Evolutionary conservation across 2,113 vertebrate genomes (phyloP), one percentile per base, ranked within the genome.

Genomic region (Aythya baeri): DNA sequence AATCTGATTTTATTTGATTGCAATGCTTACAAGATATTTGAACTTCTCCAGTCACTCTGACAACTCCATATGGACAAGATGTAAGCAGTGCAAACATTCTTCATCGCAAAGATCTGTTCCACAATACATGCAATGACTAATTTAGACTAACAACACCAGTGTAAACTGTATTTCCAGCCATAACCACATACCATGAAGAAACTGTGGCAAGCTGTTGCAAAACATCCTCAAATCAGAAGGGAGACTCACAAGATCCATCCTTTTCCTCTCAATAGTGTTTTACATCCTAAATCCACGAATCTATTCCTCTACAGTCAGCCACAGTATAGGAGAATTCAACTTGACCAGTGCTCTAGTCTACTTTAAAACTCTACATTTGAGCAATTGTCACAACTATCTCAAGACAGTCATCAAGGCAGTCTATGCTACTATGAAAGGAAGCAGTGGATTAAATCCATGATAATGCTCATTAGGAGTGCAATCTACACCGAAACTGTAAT

Each of bases 311-410:
- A 1, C 66, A 65, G 5, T n/a, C 66, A 94, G 57, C 7, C 36
- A 68, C 5, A 4, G 74, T 21, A 6, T 21, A 63, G 83, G 75
- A 62, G 17, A 67, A 55, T 59, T 23, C 41, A 83, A 25, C 31
- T 13, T 58, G 32, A 73, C 20, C 34, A 13, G 5, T 15, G 11
- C 22, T 80, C 49, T 7, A 36, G 4, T 36, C 43, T 44, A 38
- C 11, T 80, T 57, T 16, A 38, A 62, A 74, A 59, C 17, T 62
- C 27, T 21, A 3, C 32, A 23, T 83, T 75, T 81, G 58, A 55
- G n/a, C 7, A 52, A 44, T 0, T 46, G 3, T 18, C 5, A 0
- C 5, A 29, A 46, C 18, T 23, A 55, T 32, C 41, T 46, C 26
- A 67, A 55, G 21, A 36, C 7, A 77, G 49, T n/a, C 23, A 27